Base-by-base conservation (phyloP, 2,797 vertebrate genomes). In the Scomberomorus guttatus region DNA sequence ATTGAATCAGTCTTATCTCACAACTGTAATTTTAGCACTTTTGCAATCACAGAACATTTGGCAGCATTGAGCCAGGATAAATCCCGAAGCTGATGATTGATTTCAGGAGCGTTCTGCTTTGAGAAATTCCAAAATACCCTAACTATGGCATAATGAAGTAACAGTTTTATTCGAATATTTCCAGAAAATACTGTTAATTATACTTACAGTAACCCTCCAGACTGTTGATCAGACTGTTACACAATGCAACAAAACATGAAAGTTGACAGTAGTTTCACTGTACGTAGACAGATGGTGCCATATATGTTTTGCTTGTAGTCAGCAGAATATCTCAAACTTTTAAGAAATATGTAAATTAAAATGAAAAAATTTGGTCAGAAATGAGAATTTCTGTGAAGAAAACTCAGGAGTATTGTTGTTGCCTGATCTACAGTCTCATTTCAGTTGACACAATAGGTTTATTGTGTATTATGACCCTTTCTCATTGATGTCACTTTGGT, bases 21-120 rank as follows among this genome's bases (percentile, higher is more conserved):
- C 51, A 14, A 56, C 18, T 48, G 37, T 74, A 7, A 62, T 66
- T 50, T 69, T 52, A 66, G 24, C 37, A n/a, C 48, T 88, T 86
- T 70, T 74, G 78, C 80, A 85, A 87, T 86, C 37, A 10, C 22
- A 57, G 60, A 66, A 68, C 72, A 22, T 25, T 25, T 24, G 37
- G 22, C 46, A 13, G n/a, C 20, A 50, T 17, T 24, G 17, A 75
- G 58, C 32, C 32, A 29, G 44, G 58, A 2, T 58, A 37, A 22
- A 12, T 42, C 72, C 51, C 10, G 44, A 50, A 52, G 52, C 54
- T 79, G 61, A 50, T 76, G 79, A 88, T 22, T 75, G 39, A 87
- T 79, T 73, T 51, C 24, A 72, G 54, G 39, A 78, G 29, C 9
- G 32, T 69, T 17, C 50, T 15, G 50, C 50, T 18, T 77, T 76